phyloP scores from a whole-genome alignment of 1,140 invertebrate species.

The Brachionus angularis region DNA sequence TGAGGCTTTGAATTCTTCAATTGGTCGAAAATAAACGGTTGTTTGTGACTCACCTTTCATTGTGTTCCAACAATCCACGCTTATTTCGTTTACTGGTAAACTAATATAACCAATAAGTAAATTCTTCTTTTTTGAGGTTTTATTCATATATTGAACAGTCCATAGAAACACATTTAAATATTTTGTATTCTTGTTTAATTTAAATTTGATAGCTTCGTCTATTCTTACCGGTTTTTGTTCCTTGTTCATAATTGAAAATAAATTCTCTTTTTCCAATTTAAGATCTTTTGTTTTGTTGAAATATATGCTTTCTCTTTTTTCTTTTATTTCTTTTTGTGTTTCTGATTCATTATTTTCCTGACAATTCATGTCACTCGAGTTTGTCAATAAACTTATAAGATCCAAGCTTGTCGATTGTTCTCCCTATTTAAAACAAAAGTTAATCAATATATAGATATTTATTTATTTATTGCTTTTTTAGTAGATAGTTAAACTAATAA shows the following conservation, averaged over 20 bases:
- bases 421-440: background rate
- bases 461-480: no score
- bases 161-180: conserved; percentile 23
- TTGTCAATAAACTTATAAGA: background rate
- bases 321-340: no score
- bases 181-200: background rate
- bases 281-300: conserved; percentile 4
- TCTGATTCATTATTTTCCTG: no score
- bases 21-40: conserved; percentile 2
- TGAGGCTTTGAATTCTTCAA: conserved; percentile 31
- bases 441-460: background rate
- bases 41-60: conserved; percentile 23
- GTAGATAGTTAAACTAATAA: no score
- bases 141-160: background rate
- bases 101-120: conserved; percentile 18
- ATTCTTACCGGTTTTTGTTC: background rate
- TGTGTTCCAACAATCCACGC: conserved; percentile 22
- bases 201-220: background rate
- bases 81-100: conserved; percentile 17
- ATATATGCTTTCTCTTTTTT: no score
- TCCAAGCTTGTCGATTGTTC: background rate
- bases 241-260: conserved; percentile 4
- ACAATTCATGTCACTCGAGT: no score
- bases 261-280: conserved; percentile 19
- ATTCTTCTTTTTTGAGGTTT: background rate